phyloP scores from a whole-genome alignment of 2,888 invertebrate genomes.

The Mantis religiosa region DNA sequence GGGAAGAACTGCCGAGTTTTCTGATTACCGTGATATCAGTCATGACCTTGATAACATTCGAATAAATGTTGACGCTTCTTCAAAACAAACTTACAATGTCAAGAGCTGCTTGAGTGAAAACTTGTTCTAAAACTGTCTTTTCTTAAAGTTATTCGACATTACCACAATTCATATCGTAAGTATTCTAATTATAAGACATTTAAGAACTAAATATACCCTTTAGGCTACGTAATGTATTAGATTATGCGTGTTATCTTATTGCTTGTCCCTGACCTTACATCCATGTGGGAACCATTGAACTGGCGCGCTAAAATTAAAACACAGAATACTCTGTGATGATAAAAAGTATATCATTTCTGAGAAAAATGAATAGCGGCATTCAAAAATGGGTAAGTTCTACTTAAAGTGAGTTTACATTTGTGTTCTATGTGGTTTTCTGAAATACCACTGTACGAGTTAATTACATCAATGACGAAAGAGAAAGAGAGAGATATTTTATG shows the following conservation, averaged over 20 bases:
- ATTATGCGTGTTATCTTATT: neutral
- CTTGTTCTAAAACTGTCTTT: neutral
- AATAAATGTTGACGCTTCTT: neutral
- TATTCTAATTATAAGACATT: neutral
- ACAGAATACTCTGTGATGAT: neutral
- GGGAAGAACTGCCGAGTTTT: neutral
- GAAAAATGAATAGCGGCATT: too few species aligned
- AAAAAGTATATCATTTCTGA: too few species aligned
- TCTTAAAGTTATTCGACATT: neutral
- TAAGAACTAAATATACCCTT: too few species aligned
- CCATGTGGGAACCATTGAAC: neutral
- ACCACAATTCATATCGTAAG: neutral
- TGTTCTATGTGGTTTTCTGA: too few species aligned
- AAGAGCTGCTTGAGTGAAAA: neutral
- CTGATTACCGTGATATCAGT: neutral
- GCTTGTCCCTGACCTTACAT: neutral
- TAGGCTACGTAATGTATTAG: too few species aligned
- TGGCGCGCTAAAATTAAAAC: neutral
- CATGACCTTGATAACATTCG: neutral
- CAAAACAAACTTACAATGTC: neutral
- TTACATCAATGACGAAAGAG: too few species aligned
- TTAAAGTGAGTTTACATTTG: too few species aligned
- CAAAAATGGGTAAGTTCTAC: too few species aligned
- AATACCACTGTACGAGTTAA: too few species aligned
- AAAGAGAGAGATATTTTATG: too few species aligned